phyloP scores from a whole-genome alignment of 2,113 vertebrate species.

The Machaerirhynchus nigripectus region DNA sequence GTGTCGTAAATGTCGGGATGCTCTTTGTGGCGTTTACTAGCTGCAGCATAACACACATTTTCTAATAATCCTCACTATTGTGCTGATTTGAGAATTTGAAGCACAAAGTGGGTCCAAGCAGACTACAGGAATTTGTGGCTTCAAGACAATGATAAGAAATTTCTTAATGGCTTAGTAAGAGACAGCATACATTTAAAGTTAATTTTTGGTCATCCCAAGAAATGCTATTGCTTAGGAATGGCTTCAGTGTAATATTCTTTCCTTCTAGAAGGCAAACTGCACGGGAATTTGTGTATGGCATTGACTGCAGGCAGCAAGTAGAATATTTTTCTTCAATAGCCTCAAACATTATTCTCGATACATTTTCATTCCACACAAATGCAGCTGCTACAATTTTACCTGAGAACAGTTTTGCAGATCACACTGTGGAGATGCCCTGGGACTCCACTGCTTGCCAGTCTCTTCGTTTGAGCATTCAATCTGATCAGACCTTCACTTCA shows the following conservation, averaged over 20 bases:
- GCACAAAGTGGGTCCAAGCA: not conserved
- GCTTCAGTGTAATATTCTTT: slow-evolving; percentile 2
- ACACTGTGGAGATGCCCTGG: not conserved
- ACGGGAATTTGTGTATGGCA: not conserved
- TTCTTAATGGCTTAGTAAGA: slow-evolving; percentile 45
- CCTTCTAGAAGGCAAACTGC: not conserved
- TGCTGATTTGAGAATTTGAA: slow-evolving; percentile 42
- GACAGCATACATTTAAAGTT: not conserved
- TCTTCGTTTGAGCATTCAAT: not conserved
- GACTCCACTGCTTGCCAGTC: not conserved
- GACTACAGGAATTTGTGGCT: slow-evolving; percentile 46
- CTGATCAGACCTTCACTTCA: not conserved
- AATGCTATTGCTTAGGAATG: not conserved
- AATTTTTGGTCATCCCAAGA: not conserved
- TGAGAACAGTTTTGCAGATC: not conserved
- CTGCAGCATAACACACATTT: not conserved
- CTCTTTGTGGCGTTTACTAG: not conserved
- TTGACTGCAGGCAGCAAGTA: not conserved
- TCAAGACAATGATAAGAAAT: slow-evolving; percentile 24
- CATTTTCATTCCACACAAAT: not conserved
- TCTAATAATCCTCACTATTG: slow-evolving; percentile 26
- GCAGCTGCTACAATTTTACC: not conserved
- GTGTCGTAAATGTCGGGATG: not conserved
- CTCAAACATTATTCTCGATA: not conserved
- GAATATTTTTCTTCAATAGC: not conserved